These are phyloP conservation scores for Venustaconcha ellipsiformis DNA, from an alignment of 1,140 invertebrate genomes.

Conservation along the genomic window DNA sequence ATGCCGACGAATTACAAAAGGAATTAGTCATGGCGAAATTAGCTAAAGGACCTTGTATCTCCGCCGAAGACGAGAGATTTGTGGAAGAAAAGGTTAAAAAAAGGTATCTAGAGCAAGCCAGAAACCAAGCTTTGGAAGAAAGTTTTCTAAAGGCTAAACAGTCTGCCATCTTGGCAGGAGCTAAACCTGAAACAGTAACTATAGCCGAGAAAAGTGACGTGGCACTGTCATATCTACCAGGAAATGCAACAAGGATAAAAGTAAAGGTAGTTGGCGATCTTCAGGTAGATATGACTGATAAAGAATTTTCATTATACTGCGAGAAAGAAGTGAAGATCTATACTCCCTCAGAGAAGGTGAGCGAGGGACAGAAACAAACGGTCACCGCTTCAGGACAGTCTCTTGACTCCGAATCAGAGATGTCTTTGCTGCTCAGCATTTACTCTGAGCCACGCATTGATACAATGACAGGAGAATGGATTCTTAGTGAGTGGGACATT, in stretches of 20 bases:
- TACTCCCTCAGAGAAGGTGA: not conserved
- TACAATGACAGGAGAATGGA: conserved; percentile 52
- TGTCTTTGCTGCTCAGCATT: too few relatives aligned
- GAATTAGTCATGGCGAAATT: not conserved
- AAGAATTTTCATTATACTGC: not conserved
- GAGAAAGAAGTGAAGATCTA: not conserved
- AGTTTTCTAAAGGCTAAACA: conserved; percentile 28
- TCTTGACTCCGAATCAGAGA: not conserved
- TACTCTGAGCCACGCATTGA: conserved; percentile 32
- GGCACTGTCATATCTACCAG: conserved; percentile 54
- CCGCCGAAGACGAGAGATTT: conserved; percentile 14
- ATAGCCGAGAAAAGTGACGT: conserved; percentile 47
- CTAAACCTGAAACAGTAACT: conserved; percentile 34
- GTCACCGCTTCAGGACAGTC: conserved; percentile 26
- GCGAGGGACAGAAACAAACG: conserved; percentile 25
- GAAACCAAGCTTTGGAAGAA: conserved; percentile 35
- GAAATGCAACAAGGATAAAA: conserved; percentile 51
- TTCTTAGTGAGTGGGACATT: conserved; percentile 54
- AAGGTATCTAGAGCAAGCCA: conserved; percentile 36
- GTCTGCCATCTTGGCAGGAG: conserved; percentile 39
- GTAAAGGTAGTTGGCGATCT: conserved; percentile 53
- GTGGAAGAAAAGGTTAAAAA: conserved; percentile 30
- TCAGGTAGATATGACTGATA: not conserved
- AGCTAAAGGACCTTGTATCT: not conserved
- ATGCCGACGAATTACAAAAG: conserved; percentile 23